Percentiles rank a stretch among this genome's conserved stretches.
Conservation (phyloP, 2,113 vertebrate species). For the Mirza zaza region DNA sequence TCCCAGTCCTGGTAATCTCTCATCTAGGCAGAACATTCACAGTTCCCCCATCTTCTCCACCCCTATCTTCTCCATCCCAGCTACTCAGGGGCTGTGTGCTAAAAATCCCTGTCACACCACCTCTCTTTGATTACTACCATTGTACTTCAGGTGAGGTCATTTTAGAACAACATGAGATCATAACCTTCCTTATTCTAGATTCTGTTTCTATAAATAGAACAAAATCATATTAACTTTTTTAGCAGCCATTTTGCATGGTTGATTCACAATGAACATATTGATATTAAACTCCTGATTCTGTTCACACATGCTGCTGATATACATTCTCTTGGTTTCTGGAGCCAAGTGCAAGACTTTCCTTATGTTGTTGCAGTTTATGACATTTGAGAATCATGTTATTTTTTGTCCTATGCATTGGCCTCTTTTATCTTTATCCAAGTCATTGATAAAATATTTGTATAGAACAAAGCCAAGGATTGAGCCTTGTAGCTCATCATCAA, state of each 20-base stretch:
- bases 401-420: neutral
- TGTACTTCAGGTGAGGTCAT: neutral
- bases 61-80: neutral
- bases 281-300: neutral
- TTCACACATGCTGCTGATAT: neutral
- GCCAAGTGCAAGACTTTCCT: neutral
- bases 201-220: neutral
- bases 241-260: neutral
- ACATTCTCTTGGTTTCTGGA: neutral
- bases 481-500: neutral
- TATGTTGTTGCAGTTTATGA: neutral
- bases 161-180: neutral
- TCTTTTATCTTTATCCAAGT: constrained; percentile 19
- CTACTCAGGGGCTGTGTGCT: no score
- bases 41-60: neutral
- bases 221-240: neutral
- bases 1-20: neutral
- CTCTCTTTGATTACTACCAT: neutral
- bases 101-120: neutral
- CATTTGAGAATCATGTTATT: neutral
- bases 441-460: neutral
- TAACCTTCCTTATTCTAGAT: neutral
- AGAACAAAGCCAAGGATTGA: neutral
- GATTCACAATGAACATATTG: neutral
- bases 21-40: neutral